Percentiles rank a stretch among this genome's conserved stretches.
Evolutionary conservation across 37 sponge, comb jelly and placozoan genomes (phyloP).

Genomic region (Oscarella lobularis): DNA sequence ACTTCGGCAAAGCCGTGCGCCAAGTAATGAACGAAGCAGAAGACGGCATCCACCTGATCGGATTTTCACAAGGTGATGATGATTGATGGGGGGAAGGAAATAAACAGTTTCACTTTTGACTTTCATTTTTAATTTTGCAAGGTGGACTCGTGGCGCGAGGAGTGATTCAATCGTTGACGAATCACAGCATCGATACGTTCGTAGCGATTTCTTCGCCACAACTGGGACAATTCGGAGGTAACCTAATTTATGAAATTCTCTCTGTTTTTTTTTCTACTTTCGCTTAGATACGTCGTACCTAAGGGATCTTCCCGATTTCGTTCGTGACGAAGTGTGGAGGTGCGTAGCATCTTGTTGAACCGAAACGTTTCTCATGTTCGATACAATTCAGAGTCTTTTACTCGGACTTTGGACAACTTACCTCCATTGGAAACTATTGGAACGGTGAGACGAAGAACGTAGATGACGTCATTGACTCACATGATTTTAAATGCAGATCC

Average conservation of each 20-base stretch:
- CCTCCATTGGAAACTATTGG: not conserved
- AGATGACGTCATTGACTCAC: not conserved
- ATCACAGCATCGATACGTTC: constrained; percentile 73
- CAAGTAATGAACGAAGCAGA: constrained; percentile 10
- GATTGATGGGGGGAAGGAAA: too few species aligned
- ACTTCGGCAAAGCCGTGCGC: not conserved
- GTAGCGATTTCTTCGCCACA: constrained; percentile 70
- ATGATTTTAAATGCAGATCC: not conserved
- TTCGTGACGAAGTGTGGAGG: not conserved
- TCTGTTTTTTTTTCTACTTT: too few species aligned
- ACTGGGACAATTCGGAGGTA: constrained; percentile 84
- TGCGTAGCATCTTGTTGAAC: not conserved
- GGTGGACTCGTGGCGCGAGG: constrained; percentile 53
- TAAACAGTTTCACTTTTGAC: too few species aligned
- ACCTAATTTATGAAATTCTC: not conserved
- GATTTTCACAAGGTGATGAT: constrained; percentile 40
- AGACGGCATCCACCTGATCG: constrained; percentile 5
- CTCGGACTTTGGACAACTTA: not conserved
- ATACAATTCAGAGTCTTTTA: not conserved
- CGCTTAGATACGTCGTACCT: not conserved
- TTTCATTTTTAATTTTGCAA: too few species aligned
- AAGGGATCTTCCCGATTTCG: not conserved
- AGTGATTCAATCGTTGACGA: constrained; percentile 37
- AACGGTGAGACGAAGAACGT: not conserved
- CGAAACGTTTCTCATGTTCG: not conserved